Evolutionary conservation across 92 coral and sea anemone species (phyloP).

Genomic region (Epizoanthus ramosus): DNA sequence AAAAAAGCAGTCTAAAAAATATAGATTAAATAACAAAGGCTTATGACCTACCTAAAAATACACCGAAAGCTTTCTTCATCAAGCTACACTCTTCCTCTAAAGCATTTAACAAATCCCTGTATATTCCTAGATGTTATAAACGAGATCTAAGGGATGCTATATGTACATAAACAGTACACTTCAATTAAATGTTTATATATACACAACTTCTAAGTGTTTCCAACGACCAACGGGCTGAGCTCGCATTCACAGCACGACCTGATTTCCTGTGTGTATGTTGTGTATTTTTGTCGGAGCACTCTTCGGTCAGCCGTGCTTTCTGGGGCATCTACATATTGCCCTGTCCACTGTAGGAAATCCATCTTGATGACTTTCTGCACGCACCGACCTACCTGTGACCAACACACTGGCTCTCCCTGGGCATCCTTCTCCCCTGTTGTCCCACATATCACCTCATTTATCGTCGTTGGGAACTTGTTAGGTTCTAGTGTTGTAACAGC

Average conservation of each 20-base stretch:
- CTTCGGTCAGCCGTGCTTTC: not conserved
- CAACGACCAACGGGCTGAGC: not conserved
- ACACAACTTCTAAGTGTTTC: no score
- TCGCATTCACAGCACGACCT: conserved; percentile 39
- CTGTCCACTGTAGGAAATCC: conserved; percentile 17
- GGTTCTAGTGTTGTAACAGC: not conserved
- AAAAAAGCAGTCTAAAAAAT: no score
- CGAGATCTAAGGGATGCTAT: no score
- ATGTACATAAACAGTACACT: no score
- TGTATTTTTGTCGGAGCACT: conserved; percentile 2
- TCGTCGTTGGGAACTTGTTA: conserved; percentile 7
- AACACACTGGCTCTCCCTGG: not conserved
- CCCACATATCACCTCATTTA: conserved; percentile 13
- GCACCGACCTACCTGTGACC: not conserved
- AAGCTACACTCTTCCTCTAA: no score
- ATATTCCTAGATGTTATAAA: no score
- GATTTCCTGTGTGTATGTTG: conserved; percentile 2
- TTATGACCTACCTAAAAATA: no score
- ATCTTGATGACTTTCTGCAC: conserved; percentile 8
- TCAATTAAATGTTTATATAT: no score
- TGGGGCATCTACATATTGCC: not conserved
- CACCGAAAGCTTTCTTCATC: no score
- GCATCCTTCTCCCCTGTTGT: not conserved
- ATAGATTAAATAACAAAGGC: no score
- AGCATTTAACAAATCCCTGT: no score